Base-by-base conservation (phyloP, 2,797 vertebrate species). In the Potorous gilbertii region DNA sequence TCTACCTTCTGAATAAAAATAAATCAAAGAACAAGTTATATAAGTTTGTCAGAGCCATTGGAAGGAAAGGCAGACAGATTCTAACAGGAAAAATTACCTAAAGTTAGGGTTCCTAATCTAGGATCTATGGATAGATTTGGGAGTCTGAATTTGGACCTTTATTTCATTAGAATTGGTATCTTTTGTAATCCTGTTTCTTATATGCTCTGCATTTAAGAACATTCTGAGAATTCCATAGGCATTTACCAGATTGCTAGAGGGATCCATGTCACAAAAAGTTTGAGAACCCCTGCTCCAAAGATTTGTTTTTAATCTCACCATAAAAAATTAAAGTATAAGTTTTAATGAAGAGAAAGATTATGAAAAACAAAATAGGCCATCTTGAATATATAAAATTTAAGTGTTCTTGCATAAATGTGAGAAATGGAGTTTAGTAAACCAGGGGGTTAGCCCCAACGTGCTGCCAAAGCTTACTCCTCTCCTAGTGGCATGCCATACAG, bases 41-140 rank as follows among this genome's bases (percentile, higher is more conserved):
- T 93, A 28, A 0, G 94, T 96, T 46, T 11, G 59, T 46, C 92
- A 87, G 66, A 91, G 29, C 92, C 62, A 52, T 54, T 95, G 87
- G 40, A 94, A 93, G 11, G 81, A 57, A 89, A 62, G 34, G 12
- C 18, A 81, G 46, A 87, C 40, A 4, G 62, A 55, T 87, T 16
- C n/a, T 18, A 31, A 56, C 21, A 46, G 74, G 74, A 34, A 87
- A 87, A 87, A 87, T 87, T 21, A 50, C 2, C 18, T 81, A 81
- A 28, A 50, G 21, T 27, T 87, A 10, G 40, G 40, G 3, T 50
- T 87, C 40, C 50, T 87, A 40, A 93, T 13, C 66, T 54, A 34
- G 50, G n/a, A 93, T 54, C 31, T 89, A 0, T 55, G 27, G 3
- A 31, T 18, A 21, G 40, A 21, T 94, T 96, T 56, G 56, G 18